Evolutionary conservation across 2,888 invertebrate species (phyloP), one percentile per base, ranked within the genome.

Genomic region (Drosophila siamana): DNA sequence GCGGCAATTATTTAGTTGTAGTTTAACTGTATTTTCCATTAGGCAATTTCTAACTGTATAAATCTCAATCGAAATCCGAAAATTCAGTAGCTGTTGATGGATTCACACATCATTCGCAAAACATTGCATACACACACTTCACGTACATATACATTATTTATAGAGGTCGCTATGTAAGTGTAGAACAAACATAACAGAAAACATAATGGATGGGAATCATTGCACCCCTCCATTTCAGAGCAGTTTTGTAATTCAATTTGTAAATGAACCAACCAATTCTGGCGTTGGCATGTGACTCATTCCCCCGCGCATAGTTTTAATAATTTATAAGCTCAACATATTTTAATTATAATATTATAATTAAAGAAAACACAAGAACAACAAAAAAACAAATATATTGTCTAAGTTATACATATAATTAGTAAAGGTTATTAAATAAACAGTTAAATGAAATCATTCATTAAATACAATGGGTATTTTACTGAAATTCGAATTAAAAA

Each of bases 291-390:
- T 62, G 73, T 67, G 77, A 86, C 75, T 81, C 75, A 70, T 79
- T 83, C 65, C 59, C 70, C 85, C 80, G 54, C 70, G 74, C 77
- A 87, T 83, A 87, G 80, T 88, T 86, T 86, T 82, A 80, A 86
- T 86, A 83, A 82, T 82, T 86, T 82, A 79, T 84, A 84, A 88
- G 84, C 86, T 87, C 88, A 87, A 66, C 59, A 82, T 80, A 80
- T 77, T 79, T 80, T 76, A 86, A 77, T 80, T 69, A 74, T 76
- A 40, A 47, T 11, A 47, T 11, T 48, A 48, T 19, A 78, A 76
- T 75, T 84, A 81, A 66, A 15, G 26, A 51, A 67, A 61, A 63
- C 41, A 66, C 48, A 56, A 54, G 33, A 67, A 38, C 40, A 43
- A 59, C 41, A 51, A 69, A 47, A 60, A 26, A 55, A 60, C 9